Percentiles rank a stretch among this genome's conserved stretches.
phyloP scores from a whole-genome alignment of 2,888 invertebrate species.

The Petrophora chlorosata region DNA sequence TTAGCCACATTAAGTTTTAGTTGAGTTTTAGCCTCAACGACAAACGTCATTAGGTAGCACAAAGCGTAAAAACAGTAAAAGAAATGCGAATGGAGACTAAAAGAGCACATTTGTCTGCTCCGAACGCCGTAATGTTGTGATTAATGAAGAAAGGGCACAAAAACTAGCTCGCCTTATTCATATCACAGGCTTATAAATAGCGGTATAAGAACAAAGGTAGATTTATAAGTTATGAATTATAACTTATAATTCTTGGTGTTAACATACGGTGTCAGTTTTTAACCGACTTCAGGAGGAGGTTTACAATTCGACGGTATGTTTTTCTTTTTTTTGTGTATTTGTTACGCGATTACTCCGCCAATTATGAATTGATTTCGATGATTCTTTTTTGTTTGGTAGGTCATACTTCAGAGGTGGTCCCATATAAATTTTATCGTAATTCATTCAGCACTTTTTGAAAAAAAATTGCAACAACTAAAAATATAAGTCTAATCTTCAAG shows the following conservation, averaged over 20 bases:
- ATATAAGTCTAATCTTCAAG: no score
- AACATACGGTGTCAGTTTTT: not conserved
- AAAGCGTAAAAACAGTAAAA: constrained; percentile 3
- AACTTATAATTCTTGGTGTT: not conserved
- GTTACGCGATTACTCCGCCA: no score
- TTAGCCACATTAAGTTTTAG: not conserved
- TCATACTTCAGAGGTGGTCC: no score
- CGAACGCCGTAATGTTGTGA: constrained; percentile 7
- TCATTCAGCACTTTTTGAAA: no score
- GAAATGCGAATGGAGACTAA: not conserved
- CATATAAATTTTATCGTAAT: no score
- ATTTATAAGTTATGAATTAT: no score
- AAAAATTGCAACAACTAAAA: no score
- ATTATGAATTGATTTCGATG: no score
- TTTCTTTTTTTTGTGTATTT: no score
- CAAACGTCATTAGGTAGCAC: constrained; percentile 3
- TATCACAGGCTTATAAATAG: not conserved
- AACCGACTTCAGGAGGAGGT: no score
- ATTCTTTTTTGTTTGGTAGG: no score
- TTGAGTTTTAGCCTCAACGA: constrained; percentile 2
- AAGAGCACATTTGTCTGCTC: constrained; percentile 13
- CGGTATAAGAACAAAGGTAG: not conserved
- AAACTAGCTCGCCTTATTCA: constrained; percentile 7
- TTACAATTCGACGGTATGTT: no score
- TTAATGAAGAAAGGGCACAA: constrained; percentile 10